These are phyloP conservation scores for Thunnus maccoyii DNA, from an alignment of 2,113 vertebrate genomes.

Conservation along the genomic window DNA sequence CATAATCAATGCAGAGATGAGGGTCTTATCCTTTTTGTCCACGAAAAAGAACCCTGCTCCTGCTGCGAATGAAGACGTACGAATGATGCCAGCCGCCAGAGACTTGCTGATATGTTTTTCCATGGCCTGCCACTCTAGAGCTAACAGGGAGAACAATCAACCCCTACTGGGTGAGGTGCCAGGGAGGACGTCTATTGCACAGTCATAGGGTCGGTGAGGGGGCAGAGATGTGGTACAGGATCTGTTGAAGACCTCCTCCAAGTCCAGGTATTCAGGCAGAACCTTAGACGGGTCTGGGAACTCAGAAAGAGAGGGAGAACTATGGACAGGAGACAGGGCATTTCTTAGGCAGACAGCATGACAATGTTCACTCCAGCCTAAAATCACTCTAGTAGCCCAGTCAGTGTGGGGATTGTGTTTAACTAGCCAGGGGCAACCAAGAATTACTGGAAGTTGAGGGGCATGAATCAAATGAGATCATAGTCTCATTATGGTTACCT, in stretches of 20 bases:
- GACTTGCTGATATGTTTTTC: no score
- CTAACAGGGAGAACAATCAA: no score
- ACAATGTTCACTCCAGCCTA: not conserved
- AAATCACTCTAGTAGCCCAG: not conserved
- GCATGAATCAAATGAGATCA: not conserved
- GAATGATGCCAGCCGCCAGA: no score
- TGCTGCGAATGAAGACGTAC: no score
- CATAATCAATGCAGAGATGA: no score
- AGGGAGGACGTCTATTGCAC: no score
- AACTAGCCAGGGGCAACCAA: not conserved
- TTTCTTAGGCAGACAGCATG: not conserved
- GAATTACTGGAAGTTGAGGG: not conserved
- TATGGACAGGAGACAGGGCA: not conserved
- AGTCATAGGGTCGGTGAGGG: no score
- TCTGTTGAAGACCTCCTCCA: not conserved
- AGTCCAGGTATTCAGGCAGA: not conserved
- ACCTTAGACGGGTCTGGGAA: no score
- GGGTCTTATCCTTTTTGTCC: no score
- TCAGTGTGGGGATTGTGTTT: not conserved
- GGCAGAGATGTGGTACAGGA: not conserved
- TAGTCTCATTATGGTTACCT: not conserved
- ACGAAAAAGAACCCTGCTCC: no score
- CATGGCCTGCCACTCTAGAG: no score
- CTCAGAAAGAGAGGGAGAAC: not conserved
- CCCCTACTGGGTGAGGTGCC: no score